These are phyloP conservation scores for Dermatophagoides farinae DNA, from an alignment of 1,140 invertebrate genomes.

Conservation along the genomic window DNA sequence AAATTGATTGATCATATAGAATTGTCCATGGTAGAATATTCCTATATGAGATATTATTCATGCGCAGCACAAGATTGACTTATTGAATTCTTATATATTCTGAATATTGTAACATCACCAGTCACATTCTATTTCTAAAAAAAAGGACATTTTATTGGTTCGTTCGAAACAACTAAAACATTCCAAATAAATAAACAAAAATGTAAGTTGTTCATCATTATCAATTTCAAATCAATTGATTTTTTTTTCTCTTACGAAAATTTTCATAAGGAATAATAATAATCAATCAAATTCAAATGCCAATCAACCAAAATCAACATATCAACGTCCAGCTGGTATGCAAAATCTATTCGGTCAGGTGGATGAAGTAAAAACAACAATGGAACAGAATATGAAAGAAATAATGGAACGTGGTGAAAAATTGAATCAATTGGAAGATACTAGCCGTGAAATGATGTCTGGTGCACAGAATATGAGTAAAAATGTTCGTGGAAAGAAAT, in stretches of 20 bases:
- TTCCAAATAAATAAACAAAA: no score
- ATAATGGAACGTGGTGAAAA: not conserved
- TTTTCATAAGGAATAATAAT: not conserved
- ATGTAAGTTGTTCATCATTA: not conserved
- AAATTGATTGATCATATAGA: no score
- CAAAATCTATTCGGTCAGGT: constrained; percentile 4
- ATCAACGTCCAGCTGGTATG: constrained; percentile 2
- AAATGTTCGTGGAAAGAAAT: not conserved
- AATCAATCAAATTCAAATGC: no score
- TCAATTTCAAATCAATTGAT: not conserved
- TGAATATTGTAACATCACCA: no score
- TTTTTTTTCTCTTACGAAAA: not conserved
- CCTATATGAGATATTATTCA: no score
- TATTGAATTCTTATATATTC: no score
- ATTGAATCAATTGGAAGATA: not conserved
- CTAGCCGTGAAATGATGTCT: not conserved
- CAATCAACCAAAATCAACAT: not conserved
- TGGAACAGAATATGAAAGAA: not conserved
- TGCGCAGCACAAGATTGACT: no score
- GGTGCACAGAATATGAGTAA: not conserved
- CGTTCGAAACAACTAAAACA: no score
- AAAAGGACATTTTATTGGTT: no score
- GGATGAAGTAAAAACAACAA: not conserved
- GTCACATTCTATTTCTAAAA: no score
- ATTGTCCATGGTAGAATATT: no score